Percentiles rank a stretch among this genome's conserved stretches.
These are phyloP conservation scores for Rhopalosiphum maidis DNA, from an alignment of 1,140 invertebrate species.

Conservation along the genomic window DNA sequence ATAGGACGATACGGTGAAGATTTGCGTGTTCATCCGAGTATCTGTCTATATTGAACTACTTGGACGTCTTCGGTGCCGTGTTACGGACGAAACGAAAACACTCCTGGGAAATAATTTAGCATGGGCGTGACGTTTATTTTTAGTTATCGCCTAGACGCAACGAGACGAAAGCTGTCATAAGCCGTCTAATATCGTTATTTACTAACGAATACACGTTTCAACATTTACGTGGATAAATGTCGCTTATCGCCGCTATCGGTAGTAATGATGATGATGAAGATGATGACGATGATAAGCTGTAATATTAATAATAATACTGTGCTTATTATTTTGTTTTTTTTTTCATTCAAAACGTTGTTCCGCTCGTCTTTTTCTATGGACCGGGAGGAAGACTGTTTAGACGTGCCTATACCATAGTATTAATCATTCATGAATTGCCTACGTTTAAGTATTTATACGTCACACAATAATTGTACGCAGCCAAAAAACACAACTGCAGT, in stretches of 20 bases:
- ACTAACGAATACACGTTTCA: not conserved
- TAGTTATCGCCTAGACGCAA: not conserved
- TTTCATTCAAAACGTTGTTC: not conserved
- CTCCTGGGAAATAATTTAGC: not conserved
- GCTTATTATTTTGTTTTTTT: not conserved
- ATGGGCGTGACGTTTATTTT: not conserved
- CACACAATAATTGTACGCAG: not conserved
- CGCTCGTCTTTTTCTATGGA: not conserved
- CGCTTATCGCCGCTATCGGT: not conserved
- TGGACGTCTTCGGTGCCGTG: not conserved
- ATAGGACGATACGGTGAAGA: not conserved
- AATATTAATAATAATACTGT: not conserved
- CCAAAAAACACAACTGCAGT: not conserved
- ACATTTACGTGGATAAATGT: not conserved
- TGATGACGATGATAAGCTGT: too few species aligned
- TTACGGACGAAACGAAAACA: not conserved
- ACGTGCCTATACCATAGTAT: not conserved
- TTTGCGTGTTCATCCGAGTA: not conserved
- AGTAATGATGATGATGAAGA: too few species aligned
- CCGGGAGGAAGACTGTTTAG: not conserved
- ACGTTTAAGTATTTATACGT: not conserved
- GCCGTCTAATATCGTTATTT: conserved; percentile 1
- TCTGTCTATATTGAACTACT: not conserved
- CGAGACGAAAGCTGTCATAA: conserved; percentile 19
- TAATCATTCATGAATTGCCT: not conserved